Conservation (phyloP, 2,113 vertebrate genomes). For the Pardalotus punctatus region DNA sequence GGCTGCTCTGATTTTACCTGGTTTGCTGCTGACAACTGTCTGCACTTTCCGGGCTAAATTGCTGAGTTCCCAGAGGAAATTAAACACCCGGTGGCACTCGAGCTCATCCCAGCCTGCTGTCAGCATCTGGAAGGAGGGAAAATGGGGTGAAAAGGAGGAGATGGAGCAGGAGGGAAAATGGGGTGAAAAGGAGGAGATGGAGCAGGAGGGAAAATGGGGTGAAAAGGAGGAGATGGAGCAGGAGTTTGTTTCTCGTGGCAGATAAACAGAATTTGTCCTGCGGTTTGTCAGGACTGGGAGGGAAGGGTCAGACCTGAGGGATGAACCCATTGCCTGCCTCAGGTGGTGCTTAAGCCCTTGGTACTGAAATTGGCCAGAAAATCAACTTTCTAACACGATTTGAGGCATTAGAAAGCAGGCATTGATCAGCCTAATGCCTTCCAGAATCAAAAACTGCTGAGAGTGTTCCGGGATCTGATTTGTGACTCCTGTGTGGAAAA, state of each 20-base stretch:
- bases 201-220: neutral
- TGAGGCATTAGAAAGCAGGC: neutral
- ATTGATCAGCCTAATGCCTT: neutral
- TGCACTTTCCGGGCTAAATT: slow-evolving; percentile 78
- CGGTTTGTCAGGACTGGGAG: neutral
- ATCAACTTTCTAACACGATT: neutral
- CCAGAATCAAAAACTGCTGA: neutral
- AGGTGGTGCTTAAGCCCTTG: neutral
- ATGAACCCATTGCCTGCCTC: neutral
- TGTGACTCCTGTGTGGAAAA: neutral
- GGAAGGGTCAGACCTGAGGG: neutral
- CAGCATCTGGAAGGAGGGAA: slow-evolving; percentile 73
- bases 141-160: neutral
- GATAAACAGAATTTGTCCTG: neutral
- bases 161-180: neutral
- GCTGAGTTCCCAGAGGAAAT: slow-evolving; percentile 82
- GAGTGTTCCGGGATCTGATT: neutral
- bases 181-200: neutral
- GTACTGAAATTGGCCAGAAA: neutral
- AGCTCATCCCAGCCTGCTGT: slow-evolving; percentile 90
- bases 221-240: neutral
- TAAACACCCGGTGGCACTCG: slow-evolving; percentile 87
- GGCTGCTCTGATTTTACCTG: slow-evolving; percentile 72
- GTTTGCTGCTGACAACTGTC: slow-evolving; percentile 75
- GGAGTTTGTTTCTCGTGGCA: neutral